Base-by-base conservation (phyloP, 2,888 invertebrate genomes). In the Drosophila merina region DNA sequence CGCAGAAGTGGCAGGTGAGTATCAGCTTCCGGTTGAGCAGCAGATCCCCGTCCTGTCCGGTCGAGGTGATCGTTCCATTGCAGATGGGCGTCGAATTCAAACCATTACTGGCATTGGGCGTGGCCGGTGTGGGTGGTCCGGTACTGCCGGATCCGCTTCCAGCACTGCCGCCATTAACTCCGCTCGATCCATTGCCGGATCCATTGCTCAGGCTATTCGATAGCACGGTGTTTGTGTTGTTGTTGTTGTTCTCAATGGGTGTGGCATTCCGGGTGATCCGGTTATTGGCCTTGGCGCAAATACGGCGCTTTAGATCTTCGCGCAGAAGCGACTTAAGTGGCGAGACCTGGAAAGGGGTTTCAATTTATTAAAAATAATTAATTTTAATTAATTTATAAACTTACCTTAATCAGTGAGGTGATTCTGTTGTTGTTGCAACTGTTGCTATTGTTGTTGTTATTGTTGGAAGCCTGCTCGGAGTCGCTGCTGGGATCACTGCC, bases 1-100 rank as follows among this genome's bases (percentile, higher is more conserved):
- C 96, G 92, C 99, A 99, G 92, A 96, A 97, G 26, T 95, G 93
- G 92, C 98, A 98, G 86, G 96, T 96, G 54, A 96, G 93, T 72
- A 93, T 93, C 80, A 91, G 93, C 71, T 90, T 92, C 33, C 91
- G 90, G 72, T 86, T 91, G 31, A 89, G 75, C 26, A 94, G 90
- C 81, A 93, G 90, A 62, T 91, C 92, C 74, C 93, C 93, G 83
- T 93, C 93, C 60, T 93, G 93, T 42, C 95, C 96, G 31, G 90
- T 96, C 2, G 96, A 96, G 30, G 96, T 96, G 62, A 95, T 95
- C 45, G 94, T 93, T 36, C 95, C 95, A 68, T 93, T 93, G 76
- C 93, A 93, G 60, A 92, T 92, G 58, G 93, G 93, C 52, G 93
- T 92, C 1, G 90, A 85, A 26, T 92, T 92, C 30, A 93, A 92